Percentiles rank a stretch among this genome's conserved stretches.
Conservation (phyloP, 2,113 vertebrate species). For the Acrocephalus arundinaceus region DNA sequence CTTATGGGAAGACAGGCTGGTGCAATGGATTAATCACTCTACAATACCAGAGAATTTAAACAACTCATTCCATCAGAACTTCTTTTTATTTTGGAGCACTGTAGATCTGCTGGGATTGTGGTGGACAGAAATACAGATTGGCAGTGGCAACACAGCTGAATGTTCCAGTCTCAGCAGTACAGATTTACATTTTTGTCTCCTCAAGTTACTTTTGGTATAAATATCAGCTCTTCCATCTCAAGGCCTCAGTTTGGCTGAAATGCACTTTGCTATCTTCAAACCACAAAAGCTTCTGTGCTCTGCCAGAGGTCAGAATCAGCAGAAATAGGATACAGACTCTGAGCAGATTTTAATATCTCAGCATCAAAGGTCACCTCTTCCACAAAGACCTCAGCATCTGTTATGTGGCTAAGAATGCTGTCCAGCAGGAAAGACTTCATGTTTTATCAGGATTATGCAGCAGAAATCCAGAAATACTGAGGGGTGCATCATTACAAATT, state of each 20-base stretch:
- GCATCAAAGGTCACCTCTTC: background rate
- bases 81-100: background rate
- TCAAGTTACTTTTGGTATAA: background rate
- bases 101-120: background rate
- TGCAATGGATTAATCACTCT: background rate
- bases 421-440: background rate
- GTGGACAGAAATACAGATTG: background rate
- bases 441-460: background rate
- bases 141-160: background rate
- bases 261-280: slow-evolving; percentile 14
- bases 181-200: background rate
- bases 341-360: background rate
- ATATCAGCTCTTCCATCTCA: background rate
- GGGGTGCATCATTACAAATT: background rate
- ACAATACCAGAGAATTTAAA: background rate
- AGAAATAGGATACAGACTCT: background rate
- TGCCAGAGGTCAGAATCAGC: background rate
- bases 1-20: background rate
- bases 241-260: background rate
- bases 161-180: background rate
- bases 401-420: background rate
- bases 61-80: background rate
- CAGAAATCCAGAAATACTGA: background rate
- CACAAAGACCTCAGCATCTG: background rate
- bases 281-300: background rate